Percentiles rank a stretch among this genome's conserved stretches.
Evolutionary conservation across 2,797 vertebrate genomes (phyloP).

Genomic region (Notolepis coatsorum): DNA sequence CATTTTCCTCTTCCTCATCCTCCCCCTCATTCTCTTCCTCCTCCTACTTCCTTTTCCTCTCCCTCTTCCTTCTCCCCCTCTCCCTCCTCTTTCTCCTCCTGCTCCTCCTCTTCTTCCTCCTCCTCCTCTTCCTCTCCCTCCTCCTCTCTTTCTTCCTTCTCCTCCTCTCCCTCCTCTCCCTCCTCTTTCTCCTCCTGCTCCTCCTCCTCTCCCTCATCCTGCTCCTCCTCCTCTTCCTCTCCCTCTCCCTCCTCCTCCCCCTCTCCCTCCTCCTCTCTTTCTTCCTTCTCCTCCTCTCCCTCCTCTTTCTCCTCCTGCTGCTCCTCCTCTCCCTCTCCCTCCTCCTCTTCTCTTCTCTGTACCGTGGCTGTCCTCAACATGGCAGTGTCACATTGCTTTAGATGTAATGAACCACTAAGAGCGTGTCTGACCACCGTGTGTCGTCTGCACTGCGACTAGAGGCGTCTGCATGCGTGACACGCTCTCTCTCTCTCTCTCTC

Average conservation of each 20-base stretch:
- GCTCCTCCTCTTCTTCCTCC: background rate
- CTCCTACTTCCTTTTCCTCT: too few species aligned
- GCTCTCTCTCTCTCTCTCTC: constrained; percentile 9
- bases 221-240: constrained; percentile 1
- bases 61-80: too few species aligned
- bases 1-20: too few species aligned
- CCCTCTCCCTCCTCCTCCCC: background rate
- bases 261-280: background rate
- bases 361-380: too few species aligned
- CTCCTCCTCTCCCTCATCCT: background rate
- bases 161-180: background rate
- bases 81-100: too few species aligned
- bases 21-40: too few species aligned
- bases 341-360: background rate
- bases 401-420: background rate
- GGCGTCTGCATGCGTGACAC: constrained; percentile 1
- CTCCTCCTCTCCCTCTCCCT: constrained; percentile 4
- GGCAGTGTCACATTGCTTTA: background rate
- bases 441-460: constrained; percentile 35
- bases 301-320: constrained; percentile 7
- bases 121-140: background rate
- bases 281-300: constrained; percentile 23
- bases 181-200: background rate
- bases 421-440: too few species aligned
- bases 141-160: background rate